Evolutionary conservation across 2,797 vertebrate species (phyloP), one percentile per base, ranked within the genome.

Genomic region (Mus caroli): DNA sequence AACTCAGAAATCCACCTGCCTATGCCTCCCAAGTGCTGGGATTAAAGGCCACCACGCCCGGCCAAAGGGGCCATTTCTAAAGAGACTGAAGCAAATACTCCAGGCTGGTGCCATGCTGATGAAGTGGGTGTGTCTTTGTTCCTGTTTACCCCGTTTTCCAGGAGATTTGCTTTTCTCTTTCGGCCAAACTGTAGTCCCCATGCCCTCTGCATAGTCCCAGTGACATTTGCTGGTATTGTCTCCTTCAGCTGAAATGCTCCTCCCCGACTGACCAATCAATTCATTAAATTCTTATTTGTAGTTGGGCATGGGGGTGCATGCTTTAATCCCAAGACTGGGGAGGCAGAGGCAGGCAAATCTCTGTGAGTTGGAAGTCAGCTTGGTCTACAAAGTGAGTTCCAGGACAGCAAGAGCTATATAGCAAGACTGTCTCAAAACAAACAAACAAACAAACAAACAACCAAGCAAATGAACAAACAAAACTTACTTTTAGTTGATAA

Each of bases 251-350:
- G 28, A 40, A n/a, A 28, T 69, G 37, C 20, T 64, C 77, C 85
- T 60, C 46, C 82, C n/a, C 80, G 93, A 60, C 86, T 86, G 54
- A 79, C 56, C 43, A 76, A 19, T 77, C 40, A 83, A 46, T 79
- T 43, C 20, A 54, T 87, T 76, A 71, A 92, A n/a, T 91, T 85
- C 87, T 84, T 88, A 73, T 67, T 60, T 89, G 46, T 62, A 89
- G 88, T 40, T 37, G 1, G 20, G 52, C 77, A 24, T 56, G 75
- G 75, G 50, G 75, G 75, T 4, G 26, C 6, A 50, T 3, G 26
- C 43, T 17, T 56, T 24, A 80, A 56, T 37, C 34, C 52, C 52
- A 37, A 50, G 34, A 14, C 78, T 24, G 28, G 43, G 43, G 75
- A 50, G 43, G 14, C 75, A 46, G 40, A 76, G 75, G 43, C 40